Conservation (phyloP, 2,888 invertebrate genomes). For the Erynnis tages region DNA sequence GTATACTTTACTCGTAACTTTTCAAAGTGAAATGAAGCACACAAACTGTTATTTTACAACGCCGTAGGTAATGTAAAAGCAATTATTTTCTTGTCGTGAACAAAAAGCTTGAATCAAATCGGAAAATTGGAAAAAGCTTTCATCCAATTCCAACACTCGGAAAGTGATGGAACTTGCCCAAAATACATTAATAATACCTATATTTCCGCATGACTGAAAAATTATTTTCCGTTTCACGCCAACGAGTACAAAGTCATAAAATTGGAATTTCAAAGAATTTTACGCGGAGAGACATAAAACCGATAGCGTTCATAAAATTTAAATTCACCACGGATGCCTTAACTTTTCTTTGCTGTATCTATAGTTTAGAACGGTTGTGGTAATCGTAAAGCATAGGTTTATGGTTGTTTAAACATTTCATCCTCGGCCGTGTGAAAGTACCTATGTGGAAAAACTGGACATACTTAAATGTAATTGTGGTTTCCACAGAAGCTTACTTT, state of each 20-base stretch:
- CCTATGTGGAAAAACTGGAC: too few relatives aligned
- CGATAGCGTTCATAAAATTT: constrained; percentile 7
- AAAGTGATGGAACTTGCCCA: constrained; percentile 12
- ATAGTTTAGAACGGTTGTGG: too few relatives aligned
- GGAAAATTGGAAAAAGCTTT: constrained; percentile 19
- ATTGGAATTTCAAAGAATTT: constrained; percentile 11
- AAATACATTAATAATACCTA: constrained; percentile 24
- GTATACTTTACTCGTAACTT: too few relatives aligned
- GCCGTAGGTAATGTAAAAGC: constrained; percentile 1
- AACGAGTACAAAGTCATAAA: constrained; percentile 7
- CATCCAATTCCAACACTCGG: constrained; percentile 6
- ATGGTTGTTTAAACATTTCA: background rate
- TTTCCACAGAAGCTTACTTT: too few relatives aligned
- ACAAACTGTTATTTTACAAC: constrained; percentile 4
- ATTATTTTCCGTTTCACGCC: background rate
- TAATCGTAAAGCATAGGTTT: background rate
- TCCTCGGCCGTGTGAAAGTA: too few relatives aligned
- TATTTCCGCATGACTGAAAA: constrained; percentile 12
- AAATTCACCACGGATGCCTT: background rate
- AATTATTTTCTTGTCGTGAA: constrained; percentile 15
- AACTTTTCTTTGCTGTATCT: background rate
- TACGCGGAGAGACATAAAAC: background rate
- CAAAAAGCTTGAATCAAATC: constrained; percentile 17
- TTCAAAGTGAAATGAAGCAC: background rate
- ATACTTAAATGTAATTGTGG: too few relatives aligned